Evolutionary conservation across 2,113 vertebrate genomes (phyloP).

Genomic region (Electrona antarctica): DNA sequence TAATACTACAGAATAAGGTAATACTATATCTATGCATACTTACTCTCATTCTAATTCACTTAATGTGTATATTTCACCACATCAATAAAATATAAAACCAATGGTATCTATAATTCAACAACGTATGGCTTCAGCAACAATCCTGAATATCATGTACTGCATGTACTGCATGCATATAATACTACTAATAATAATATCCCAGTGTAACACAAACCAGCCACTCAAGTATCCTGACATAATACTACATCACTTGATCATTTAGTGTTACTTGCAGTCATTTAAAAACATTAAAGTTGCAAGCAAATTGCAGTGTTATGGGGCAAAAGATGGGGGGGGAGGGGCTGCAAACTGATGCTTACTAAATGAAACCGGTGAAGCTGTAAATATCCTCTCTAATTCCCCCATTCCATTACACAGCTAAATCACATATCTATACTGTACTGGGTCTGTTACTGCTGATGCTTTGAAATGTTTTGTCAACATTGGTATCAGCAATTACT

Average conservation of each 20-base stretch:
- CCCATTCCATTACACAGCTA: too few relatives aligned
- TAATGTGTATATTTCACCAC: constrained; percentile 9
- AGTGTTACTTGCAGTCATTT: background rate
- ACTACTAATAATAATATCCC: too few relatives aligned
- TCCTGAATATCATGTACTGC: background rate
- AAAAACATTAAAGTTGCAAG: background rate
- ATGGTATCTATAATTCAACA: constrained; percentile 11
- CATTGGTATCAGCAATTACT: too few relatives aligned
- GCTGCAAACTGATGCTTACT: background rate
- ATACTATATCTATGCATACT: constrained; percentile 9
- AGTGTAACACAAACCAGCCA: background rate
- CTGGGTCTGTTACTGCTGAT: background rate
- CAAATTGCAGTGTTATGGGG: background rate
- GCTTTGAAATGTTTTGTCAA: background rate
- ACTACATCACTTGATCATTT: background rate
- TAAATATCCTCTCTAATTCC: too few relatives aligned
- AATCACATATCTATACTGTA: background rate
- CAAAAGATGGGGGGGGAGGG: background rate
- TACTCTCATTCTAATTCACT: constrained; percentile 1
- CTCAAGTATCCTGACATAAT: background rate
- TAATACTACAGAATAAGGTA: constrained; percentile 26
- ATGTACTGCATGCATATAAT: background rate
- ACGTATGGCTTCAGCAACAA: background rate
- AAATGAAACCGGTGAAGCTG: background rate
- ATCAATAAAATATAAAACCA: constrained; percentile 37